Evolutionary conservation across 2,888 invertebrate species (phyloP), one percentile per base, ranked within the genome.

Genomic region (Spilosoma lubricipeda): DNA sequence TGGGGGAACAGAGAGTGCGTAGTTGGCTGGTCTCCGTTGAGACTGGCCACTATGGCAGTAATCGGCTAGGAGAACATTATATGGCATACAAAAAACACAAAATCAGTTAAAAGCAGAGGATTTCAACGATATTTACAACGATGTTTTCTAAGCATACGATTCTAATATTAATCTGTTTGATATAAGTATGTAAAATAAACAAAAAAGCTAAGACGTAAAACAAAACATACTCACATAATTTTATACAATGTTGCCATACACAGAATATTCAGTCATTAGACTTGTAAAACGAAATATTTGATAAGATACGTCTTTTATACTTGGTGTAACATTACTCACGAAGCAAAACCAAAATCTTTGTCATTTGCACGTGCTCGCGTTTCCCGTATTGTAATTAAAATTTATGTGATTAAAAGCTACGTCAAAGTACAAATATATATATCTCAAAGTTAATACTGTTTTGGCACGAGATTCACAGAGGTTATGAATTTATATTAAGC

Each of bases 301-400:
- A 67, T 63, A 71, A 67, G 23, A 36, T 48, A 27, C 70, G 18
- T 67, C 33, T 15, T 59, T 48, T 45, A 27, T 71, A 74, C 45
- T 71, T 68, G 56, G 66, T 52, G 33, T n/a, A 18, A 68, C 64
- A 59, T 70, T 59, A 59, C 56, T 70, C 56, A 56, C n/a, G n/a
- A 70, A 36, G 69, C 56, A 39, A 59, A 59, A 70, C 56, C 65
- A n/a, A 70, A 65, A 73, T 70, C 70, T 66, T 70, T 71, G 74
- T 75, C 68, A 71, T 42, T 3, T 4, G 30, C 71, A 71, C 64
- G 30, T 64, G 67, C 64, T 52, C 74, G 33, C 52, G 64, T 74
- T 71, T 74, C 30, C 67, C 67, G 23, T 65, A 71, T 70, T 56
- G 56, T 73, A 73, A 70, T 73, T 70, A 73, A 73, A 73, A 73